A percentile compares a stretch with the other conserved stretches of the same genome.
Evolutionary conservation across 2,113 vertebrate species (phyloP).

Genomic region (Rattus norvegicus): GRCr8 NC_086020.1:124140501-124141000

Average conservation of each 20-base stretch:
- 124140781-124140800: neutral
- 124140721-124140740: neutral
- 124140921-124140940: slow-evolving; percentile 38
- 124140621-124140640: neutral
- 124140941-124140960: slow-evolving; percentile 53
- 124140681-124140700: neutral
- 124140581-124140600: neutral
- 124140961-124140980: slow-evolving; percentile 40
- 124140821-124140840: neutral
- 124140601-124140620: neutral
- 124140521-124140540: neutral
- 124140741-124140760: neutral
- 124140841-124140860: neutral
- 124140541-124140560: neutral
- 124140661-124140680: neutral
- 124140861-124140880: neutral
- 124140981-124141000: neutral
- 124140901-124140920: slow-evolving; percentile 52
- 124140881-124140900: slow-evolving; percentile 63
- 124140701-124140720: neutral
- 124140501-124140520: neutral
- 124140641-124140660: neutral
- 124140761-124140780: neutral
- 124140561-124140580: too few relatives aligned
- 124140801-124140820: neutral